Base-by-base conservation (phyloP, 2,888 invertebrate genomes). In the Peribatodes rhomboidaria region DNA sequence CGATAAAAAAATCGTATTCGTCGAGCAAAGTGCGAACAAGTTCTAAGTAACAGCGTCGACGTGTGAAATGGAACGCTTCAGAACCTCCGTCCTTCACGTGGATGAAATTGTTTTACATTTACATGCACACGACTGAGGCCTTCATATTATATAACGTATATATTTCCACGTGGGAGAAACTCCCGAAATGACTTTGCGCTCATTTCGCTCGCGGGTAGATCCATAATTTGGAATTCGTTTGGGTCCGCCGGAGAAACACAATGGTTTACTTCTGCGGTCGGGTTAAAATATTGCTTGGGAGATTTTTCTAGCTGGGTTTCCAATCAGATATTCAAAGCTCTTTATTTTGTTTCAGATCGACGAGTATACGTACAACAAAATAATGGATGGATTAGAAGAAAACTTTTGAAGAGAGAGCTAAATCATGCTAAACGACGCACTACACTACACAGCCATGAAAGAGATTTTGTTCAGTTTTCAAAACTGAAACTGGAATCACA, bases 21-120 rank as follows among this genome's bases (percentile, higher is more conserved):
- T 39, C 3, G 27, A 50, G 18, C 35, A 61, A 41, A 44, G 50
- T 61, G 49, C 20, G 58, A 58, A 54, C 58, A 14, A 46, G 35
- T 46, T 46, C 27, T 14, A 41, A 64, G 56, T 57, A 33, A 65
- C 42, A 55, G 72, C 76, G 80, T 77, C 80, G 81, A 80, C 80
- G 82, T 77, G 85, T 75, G 82, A 78, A 84, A 79, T 77, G 81
- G 76, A 82, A 79, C 78, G 78, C 73, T 73, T 73, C 77, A 72
- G 69, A 67, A 67, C 54, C 61, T 68, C 65, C 72, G 69, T 71
- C 72, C 69, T 70, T 66, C 69, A 73, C 65, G 56, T 61, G 64
- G 77, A 80, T 81, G 79, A 80, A 83, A 87, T 86, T 83, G 86
- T 84, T 83, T 81, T 77, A 80, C 82, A 84, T 86, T 84, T 84